Evolutionary conservation across 2,113 vertebrate species (phyloP), one percentile per base, ranked within the genome.

Genomic region (Cinclus mexicanus): DNA sequence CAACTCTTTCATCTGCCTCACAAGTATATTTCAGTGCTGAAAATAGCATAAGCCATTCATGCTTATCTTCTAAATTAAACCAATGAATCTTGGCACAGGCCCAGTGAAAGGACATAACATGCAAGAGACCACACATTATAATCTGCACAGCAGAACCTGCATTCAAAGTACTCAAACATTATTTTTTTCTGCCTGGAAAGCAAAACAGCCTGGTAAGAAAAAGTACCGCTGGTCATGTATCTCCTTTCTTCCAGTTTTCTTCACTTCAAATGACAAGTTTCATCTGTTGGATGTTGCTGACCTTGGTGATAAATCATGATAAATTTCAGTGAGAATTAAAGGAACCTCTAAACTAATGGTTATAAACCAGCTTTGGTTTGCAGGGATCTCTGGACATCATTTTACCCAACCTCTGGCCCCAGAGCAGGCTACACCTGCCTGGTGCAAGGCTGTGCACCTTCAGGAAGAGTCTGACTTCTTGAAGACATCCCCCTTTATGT

Each of bases 51-150:
- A 86, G 53, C 37, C 11, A 3, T 31, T 61, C 61, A 80, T 20
- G 63, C n/a, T 33, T 64, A 82, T 78, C 47, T 76, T 85, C 85
- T 89, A 96, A 89, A 96, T 80, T 65, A 96, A 93, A 67, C 71
- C 50, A 93, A 77, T 59, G 75, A 89, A 70, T 61, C 25, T 31
- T 68, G 75, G 78, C 79, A 90, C 26, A 70, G n/a, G 28, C 12
- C 37, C 59, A 81, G 25, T 4, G 28, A 49, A 91, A 93, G 44
- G 44, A 72, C 57, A 42, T 23, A 76, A 69, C 31, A 57, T 46
- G 26, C 28, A 89, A 76, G 55, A 80, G 46, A 76, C 8, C 53
- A 80, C 63, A 86, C 0, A 1, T 83, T n/a, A 47, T 31, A 24
- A 90, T n/a, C 53, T 37, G 57, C 26, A 79, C 15, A 83, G 75